Percentiles rank a stretch among this genome's conserved stretches.
These are phyloP conservation scores for Tortricodes alternella DNA, from an alignment of 2,888 invertebrate genomes.

Conservation along the genomic window DNA sequence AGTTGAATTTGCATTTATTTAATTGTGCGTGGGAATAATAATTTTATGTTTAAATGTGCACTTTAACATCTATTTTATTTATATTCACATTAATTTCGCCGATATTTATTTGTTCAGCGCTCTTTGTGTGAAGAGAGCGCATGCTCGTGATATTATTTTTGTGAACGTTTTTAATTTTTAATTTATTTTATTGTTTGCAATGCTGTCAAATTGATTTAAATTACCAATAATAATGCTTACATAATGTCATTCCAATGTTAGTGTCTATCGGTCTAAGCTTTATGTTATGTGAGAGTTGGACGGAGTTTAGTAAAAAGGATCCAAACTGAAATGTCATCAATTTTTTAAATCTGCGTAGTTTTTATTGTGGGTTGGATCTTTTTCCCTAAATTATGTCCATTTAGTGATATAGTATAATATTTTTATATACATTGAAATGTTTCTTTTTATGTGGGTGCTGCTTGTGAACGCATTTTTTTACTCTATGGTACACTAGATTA, in stretches of 20 bases:
- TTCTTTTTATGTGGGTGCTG: constrained; percentile 68
- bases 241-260: constrained; percentile 78
- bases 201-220: constrained; percentile 37
- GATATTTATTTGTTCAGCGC: constrained; percentile 54
- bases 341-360: too few species aligned
- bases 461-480: constrained; percentile 59
- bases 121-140: constrained; percentile 42
- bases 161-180: constrained; percentile 45
- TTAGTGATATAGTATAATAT: constrained; percentile 64
- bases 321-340: too few species aligned
- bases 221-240: constrained; percentile 63
- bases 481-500: constrained; percentile 54
- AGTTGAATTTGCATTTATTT: constrained; percentile 68
- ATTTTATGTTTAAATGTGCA: constrained; percentile 50
- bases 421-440: constrained; percentile 66
- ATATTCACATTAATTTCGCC: constrained; percentile 65
- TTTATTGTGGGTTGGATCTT: too few species aligned
- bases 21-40: constrained; percentile 50
- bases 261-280: constrained; percentile 72
- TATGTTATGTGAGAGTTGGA: constrained; percentile 73
- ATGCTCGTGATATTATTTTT: constrained; percentile 41
- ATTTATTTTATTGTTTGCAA: constrained; percentile 28
- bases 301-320: too few species aligned
- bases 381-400: too few species aligned
- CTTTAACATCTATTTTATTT: constrained; percentile 69